Conservation (phyloP, 1,140 invertebrate genomes). For the Penaeus indicus region DNA sequence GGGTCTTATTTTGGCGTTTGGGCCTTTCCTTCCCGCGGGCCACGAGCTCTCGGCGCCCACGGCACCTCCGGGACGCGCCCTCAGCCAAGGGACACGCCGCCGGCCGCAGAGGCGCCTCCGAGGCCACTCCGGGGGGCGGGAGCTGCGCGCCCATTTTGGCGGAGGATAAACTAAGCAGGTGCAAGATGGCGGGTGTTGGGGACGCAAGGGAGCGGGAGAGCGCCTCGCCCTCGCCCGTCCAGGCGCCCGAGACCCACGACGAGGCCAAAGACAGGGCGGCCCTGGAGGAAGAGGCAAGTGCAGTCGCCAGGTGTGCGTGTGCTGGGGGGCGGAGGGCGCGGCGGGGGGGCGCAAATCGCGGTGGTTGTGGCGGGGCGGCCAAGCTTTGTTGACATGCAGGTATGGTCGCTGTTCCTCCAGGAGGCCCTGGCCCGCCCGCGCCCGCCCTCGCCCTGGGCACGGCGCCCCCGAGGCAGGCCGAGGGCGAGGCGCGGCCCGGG, state of each 20-base stretch:
- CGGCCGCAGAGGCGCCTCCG: too few species aligned
- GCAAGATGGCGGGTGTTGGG: constrained; percentile 61
- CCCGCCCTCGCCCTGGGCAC: too few species aligned
- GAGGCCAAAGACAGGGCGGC: constrained; percentile 13
- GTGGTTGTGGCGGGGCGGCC: constrained; percentile 8
- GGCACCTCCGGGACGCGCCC: too few species aligned
- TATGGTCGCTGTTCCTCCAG: not conserved
- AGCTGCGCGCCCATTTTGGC: constrained; percentile 23
- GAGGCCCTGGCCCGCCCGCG: too few species aligned
- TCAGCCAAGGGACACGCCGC: too few species aligned
- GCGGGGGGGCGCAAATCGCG: not conserved
- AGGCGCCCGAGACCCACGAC: constrained; percentile 29
- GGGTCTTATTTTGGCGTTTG: too few species aligned
- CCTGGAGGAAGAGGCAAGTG: constrained; percentile 50
- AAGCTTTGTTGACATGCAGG: constrained; percentile 48
- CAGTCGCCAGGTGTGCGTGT: not conserved
- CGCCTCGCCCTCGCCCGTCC: constrained; percentile 50
- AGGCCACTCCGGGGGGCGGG: too few species aligned
- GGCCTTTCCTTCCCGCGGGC: too few species aligned
- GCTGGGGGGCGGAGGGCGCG: not conserved
- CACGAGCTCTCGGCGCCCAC: too few species aligned
- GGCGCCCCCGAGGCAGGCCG: too few species aligned
- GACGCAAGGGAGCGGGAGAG: constrained; percentile 33
- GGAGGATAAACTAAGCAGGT: constrained; percentile 49
- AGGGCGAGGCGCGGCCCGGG: too few species aligned